These are phyloP conservation scores for Toxotes chatareus DNA, from an alignment of 2,113 vertebrate genomes.

Conservation along the genomic window DNA sequence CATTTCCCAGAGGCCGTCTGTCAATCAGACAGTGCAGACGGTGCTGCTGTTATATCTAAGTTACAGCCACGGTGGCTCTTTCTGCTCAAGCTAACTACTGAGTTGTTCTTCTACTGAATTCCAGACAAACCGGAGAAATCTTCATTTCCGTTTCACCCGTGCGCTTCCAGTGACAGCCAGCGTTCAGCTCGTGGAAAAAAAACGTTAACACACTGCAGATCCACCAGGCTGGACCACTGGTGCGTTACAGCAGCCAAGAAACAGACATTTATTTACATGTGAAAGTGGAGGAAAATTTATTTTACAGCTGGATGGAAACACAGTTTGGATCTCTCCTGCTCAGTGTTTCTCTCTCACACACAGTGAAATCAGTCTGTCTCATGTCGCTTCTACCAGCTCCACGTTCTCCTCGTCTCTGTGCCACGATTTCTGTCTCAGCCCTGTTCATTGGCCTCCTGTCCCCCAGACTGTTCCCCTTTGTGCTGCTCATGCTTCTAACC, in stretches of 20 bases:
- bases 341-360: neutral
- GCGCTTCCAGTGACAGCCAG: neutral
- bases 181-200: conserved; percentile 9
- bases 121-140: neutral
- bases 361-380: neutral
- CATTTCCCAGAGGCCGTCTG: neutral
- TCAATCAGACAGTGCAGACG: neutral
- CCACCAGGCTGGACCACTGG: neutral
- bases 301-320: conserved; percentile 22
- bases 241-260: neutral
- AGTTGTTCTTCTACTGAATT: neutral
- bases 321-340: neutral
- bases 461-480: too few species aligned
- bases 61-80: neutral
- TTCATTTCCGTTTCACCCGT: neutral
- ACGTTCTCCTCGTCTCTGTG: neutral
- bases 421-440: too few species aligned
- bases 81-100: neutral
- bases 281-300: conserved; percentile 1
- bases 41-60: neutral
- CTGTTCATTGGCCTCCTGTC: too few species aligned
- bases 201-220: neutral
- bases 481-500: too few species aligned
- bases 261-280: conserved; percentile 20
- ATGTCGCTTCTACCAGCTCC: neutral